Conservation (phyloP, 1,140 invertebrate species). For the Mamestra configurata region DNA sequence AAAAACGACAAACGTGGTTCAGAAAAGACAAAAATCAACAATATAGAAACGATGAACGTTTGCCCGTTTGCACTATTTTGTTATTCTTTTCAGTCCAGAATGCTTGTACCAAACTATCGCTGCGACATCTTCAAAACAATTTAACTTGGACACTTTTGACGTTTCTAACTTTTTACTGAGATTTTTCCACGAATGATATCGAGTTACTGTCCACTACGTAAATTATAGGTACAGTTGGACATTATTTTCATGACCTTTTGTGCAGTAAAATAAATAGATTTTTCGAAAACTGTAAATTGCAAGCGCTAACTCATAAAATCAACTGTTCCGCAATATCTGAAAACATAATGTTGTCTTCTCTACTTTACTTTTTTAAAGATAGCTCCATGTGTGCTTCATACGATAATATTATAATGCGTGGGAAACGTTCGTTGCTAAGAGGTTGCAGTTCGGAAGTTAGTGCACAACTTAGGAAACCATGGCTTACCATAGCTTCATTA, state of each 20-base stretch:
- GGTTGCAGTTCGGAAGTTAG: neutral
- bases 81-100: conserved; percentile 16
- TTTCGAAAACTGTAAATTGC: too few species aligned
- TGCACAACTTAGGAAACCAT: neutral
- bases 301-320: too few species aligned
- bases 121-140: conserved; percentile 1
- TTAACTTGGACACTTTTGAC: conserved; percentile 21
- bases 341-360: too few species aligned
- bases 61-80: conserved; percentile 5
- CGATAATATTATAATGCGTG: neutral
- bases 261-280: neutral
- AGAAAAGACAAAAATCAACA: conserved; percentile 17
- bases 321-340: too few species aligned
- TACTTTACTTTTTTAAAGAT: too few species aligned
- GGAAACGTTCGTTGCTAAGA: neutral
- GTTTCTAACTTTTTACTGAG: neutral
- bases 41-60: neutral
- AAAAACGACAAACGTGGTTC: neutral
- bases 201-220: neutral
- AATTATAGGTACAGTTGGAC: neutral
- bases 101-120: neutral
- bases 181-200: conserved; percentile 6
- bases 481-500: conserved; percentile 8
- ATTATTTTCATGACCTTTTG: neutral
- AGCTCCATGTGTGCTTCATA: neutral